A percentile compares a stretch with the other conserved stretches of the same genome.
Evolutionary conservation across 2,113 vertebrate genomes (phyloP).

Genomic region (Melanocharis versteri): DNA sequence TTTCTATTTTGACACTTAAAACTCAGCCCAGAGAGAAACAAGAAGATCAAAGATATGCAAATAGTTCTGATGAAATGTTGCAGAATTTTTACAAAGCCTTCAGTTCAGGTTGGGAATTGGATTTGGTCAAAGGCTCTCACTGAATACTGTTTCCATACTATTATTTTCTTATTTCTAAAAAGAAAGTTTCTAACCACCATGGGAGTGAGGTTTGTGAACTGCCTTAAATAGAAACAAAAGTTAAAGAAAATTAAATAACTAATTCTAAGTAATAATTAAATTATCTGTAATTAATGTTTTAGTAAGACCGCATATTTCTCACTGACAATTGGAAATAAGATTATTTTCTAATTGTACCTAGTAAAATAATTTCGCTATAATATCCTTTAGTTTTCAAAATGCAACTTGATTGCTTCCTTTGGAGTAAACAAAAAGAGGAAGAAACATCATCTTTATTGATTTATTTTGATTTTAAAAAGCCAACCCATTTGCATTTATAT

Average conservation of each 20-base stretch:
- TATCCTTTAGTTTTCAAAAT: not conserved
- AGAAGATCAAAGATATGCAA: not conserved
- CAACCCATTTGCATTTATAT: not conserved
- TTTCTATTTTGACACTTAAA: not conserved
- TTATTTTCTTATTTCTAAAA: not conserved
- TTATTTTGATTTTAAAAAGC: not conserved
- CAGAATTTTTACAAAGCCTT: not conserved
- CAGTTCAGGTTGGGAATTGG: not conserved
- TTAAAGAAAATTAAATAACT: not conserved
- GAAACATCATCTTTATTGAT: not conserved
- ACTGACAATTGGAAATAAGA: not conserved
- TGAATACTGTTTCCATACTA: not conserved
- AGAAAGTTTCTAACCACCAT: not conserved
- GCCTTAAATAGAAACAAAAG: not conserved
- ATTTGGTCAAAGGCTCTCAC: not conserved
- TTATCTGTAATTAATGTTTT: not conserved
- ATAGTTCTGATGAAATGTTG: not conserved
- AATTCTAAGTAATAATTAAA: not conserved
- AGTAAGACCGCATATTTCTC: not conserved
- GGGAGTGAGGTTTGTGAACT: not conserved
- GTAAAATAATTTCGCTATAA: not conserved
- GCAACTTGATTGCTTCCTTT: not conserved
- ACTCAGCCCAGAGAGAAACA: not conserved
- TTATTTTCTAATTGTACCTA: not conserved
- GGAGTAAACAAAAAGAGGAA: not conserved